A percentile compares a stretch with the other conserved stretches of the same genome.
Conservation (phyloP, 1,140 invertebrate genomes). For the Dermatophagoides farinae region DNA sequence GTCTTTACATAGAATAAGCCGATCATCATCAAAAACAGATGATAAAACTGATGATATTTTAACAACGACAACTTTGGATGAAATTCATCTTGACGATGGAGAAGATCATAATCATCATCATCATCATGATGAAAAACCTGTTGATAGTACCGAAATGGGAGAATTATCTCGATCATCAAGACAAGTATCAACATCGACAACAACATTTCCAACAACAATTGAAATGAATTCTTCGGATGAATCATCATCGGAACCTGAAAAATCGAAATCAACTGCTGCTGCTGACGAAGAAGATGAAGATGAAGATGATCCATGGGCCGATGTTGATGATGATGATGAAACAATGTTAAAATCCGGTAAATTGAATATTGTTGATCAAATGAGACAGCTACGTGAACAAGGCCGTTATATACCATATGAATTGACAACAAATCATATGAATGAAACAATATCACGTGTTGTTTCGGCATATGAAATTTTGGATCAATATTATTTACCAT, state of each 20-base stretch:
- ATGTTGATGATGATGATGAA: not conserved
- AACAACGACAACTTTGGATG: no score
- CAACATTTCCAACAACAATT: no score
- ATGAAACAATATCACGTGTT: not conserved
- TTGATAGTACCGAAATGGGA: no score
- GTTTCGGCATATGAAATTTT: not conserved
- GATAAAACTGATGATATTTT: no score
- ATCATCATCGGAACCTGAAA: not conserved
- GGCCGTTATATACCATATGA: not conserved
- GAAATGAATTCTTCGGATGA: no score
- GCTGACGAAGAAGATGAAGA: not conserved
- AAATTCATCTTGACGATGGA: no score
- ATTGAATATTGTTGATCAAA: not conserved
- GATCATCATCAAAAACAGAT: no score
- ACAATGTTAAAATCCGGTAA: not conserved
- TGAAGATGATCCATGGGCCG: not conserved
- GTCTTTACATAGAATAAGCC: no score
- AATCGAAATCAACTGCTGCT: not conserved
- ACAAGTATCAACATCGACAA: no score
- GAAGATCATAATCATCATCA: no score
- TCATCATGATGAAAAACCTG: no score
- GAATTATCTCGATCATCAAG: no score
- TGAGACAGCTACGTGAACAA: not conserved
- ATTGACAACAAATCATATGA: not conserved
- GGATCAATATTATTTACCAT: slow-evolving; percentile 1